phyloP scores from a whole-genome alignment of 2,888 invertebrate genomes.

The Apotomis betuletana region DNA sequence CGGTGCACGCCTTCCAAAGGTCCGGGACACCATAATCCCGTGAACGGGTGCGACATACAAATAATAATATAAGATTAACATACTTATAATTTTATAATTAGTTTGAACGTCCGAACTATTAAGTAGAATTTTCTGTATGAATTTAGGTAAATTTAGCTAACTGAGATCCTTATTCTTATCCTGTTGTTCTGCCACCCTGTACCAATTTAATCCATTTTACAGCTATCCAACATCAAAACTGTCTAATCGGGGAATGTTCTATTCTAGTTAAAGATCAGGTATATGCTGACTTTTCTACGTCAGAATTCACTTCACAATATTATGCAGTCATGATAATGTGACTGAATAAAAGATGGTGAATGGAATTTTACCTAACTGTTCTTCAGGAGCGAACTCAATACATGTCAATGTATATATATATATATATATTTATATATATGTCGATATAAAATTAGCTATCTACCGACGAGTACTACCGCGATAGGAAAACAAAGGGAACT shows the following conservation, averaged over 20 bases:
- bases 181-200: too few relatives aligned
- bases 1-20: too few relatives aligned
- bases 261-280: conserved; percentile 5
- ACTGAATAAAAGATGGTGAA: conserved; percentile 32
- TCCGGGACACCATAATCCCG: too few relatives aligned
- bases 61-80: too few relatives aligned
- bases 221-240: neutral
- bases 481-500: neutral
- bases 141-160: too few relatives aligned
- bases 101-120: too few relatives aligned
- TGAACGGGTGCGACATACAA: too few relatives aligned
- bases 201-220: too few relatives aligned
- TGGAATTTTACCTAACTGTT: conserved; percentile 17
- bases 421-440: neutral
- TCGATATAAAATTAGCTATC: neutral
- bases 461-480: neutral
- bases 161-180: too few relatives aligned
- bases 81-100: too few relatives aligned
- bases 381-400: conserved; percentile 12
- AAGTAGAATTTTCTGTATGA: too few relatives aligned
- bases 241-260: neutral
- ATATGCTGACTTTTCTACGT: neutral
- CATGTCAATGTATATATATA: conserved; percentile 9
- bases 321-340: conserved; percentile 19
- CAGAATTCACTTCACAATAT: neutral